Evolutionary conservation across 2,888 invertebrate genomes (phyloP).

Genomic region (Cantharis rustica): DNA sequence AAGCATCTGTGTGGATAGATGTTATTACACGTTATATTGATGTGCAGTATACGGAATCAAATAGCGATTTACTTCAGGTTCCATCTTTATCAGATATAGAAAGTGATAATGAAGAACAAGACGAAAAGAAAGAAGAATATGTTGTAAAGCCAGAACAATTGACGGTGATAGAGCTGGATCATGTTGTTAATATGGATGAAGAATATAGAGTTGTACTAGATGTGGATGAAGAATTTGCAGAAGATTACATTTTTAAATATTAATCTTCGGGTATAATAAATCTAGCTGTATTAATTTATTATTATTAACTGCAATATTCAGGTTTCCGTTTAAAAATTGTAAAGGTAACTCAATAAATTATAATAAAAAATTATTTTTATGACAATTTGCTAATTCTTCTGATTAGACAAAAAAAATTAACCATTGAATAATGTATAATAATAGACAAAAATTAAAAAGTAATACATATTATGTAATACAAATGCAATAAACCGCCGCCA

Average conservation of each 20-base stretch:
- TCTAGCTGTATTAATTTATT: too few species aligned
- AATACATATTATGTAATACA: constrained; percentile 24
- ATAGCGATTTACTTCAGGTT: constrained; percentile 35
- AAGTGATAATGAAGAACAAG: constrained; percentile 15
- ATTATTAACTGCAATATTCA: too few species aligned
- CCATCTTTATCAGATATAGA: constrained; percentile 27
- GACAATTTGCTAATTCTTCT: too few species aligned
- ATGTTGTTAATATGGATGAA: background rate
- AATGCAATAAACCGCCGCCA: constrained; percentile 27
- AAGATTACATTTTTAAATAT: background rate
- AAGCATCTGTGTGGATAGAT: constrained; percentile 49
- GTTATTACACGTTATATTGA: constrained; percentile 44
- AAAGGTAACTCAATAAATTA: too few species aligned
- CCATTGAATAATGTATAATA: background rate
- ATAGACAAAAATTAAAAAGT: background rate
- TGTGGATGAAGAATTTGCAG: background rate
- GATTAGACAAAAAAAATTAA: background rate
- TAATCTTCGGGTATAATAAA: too few species aligned
- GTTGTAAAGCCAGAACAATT: background rate
- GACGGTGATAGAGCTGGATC: background rate
- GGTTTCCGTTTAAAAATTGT: too few species aligned
- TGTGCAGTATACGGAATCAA: constrained; percentile 45
- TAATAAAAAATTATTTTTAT: too few species aligned
- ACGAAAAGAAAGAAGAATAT: background rate
- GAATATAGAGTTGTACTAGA: background rate